Conservation (phyloP, 53 echinoderm and acorn worm genomes). For the Crossaster papposus region DNA sequence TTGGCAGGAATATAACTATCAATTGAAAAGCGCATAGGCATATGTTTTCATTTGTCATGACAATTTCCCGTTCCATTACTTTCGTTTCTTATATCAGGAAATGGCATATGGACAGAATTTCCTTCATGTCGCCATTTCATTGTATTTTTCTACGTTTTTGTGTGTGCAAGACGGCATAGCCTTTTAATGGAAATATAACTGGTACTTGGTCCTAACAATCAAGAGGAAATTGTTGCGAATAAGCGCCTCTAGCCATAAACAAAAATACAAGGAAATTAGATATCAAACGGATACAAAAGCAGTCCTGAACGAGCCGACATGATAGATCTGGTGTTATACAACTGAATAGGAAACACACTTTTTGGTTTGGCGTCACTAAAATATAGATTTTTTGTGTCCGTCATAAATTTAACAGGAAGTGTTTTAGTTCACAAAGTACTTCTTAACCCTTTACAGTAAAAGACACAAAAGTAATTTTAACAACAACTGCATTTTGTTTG, state of each 20-base stretch:
- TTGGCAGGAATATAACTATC: no score
- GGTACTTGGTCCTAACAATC: not conserved
- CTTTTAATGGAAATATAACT: not conserved
- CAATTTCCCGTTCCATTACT: not conserved
- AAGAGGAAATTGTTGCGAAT: not conserved
- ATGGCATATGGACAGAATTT: not conserved
- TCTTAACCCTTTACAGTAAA: no score
- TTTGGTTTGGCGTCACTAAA: slow-evolving; percentile 2
- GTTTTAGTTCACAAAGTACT: no score
- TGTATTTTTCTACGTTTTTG: not conserved
- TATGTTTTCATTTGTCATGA: not conserved
- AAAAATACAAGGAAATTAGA: slow-evolving; percentile 2
- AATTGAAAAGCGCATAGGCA: not conserved
- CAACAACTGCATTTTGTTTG: no score
- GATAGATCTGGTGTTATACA: not conserved
- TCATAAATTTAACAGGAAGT: no score
- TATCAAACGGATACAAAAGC: not conserved
- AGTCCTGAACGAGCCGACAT: not conserved
- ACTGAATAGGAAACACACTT: slow-evolving; percentile 19
- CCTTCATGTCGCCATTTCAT: not conserved
- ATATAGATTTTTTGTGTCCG: not conserved
- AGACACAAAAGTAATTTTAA: no score
- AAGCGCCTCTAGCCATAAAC: not conserved
- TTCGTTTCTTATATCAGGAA: not conserved
- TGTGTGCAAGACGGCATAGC: not conserved